Base-by-base conservation (phyloP, 2,797 vertebrate species). In the Falco cherrug region DNA sequence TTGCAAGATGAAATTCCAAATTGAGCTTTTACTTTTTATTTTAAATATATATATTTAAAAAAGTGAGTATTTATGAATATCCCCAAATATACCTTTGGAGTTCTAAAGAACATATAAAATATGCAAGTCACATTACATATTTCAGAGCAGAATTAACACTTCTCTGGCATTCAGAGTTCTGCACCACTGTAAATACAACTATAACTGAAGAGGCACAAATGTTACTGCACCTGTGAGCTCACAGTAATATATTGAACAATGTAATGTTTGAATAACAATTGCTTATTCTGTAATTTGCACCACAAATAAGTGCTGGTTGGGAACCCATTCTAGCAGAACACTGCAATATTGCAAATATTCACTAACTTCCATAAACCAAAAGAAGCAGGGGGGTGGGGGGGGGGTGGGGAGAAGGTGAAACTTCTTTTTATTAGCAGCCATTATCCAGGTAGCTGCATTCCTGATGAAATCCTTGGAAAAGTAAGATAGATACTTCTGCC, bases 81-180 rank as follows among this genome's bases (percentile, higher is more conserved):
- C 5, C 33, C 13, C 22, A 84, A 41, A 26, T 53, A n/a, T 17
- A 31, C 6, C 20, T 53, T 64, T 7, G 4, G 35, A 43, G 88
- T 75, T 79, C 20, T 50, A 70, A 86, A 65, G 25, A 51, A 45
- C 10, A 74, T 70, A 61, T 24, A 51, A 63, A 56, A 50, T 48
- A 13, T 29, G 21, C 0, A 1, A 29, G 6, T 64, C 35, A 75
- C 1, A 0, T n/a, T 64, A 22, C 5, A 8, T 69, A 18, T 82
- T 78, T 84, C 37, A 25, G 22, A 29, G 26, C 1, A 2, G 15
- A 89, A 75, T 60, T 45, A 53, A 60, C 25, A 48, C 10, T 71
- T 84, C 18, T 82, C 14, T 78, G 21, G 14, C 20, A 26, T 73
- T 93, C 29, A 13, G 41, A 79, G 20, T 69, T 65, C 53, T 70